Base-by-base conservation (phyloP, 2,888 invertebrate genomes). In the Liopterus haemorrhoidalis region DNA sequence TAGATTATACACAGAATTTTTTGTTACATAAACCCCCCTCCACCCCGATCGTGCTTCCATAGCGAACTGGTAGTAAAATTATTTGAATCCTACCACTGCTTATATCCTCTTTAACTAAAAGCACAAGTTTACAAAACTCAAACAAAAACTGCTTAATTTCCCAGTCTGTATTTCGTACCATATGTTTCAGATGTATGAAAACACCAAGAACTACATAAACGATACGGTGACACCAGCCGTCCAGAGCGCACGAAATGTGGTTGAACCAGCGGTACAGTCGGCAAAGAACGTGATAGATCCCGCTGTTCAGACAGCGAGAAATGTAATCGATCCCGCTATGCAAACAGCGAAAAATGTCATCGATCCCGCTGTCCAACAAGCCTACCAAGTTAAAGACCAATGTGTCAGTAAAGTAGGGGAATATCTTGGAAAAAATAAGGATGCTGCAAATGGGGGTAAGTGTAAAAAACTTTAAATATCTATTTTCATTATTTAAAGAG, bases 151-250 rank as follows among this genome's bases (percentile, higher is more conserved):
- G n/a, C n/a, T n/a, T n/a, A n/a, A n/a, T n/a, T n/a, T n/a, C n/a
- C n/a, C n/a, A n/a, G n/a, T n/a, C n/a, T n/a, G n/a, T n/a, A n/a
- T n/a, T n/a, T n/a, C n/a, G n/a, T n/a, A n/a, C n/a, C n/a, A n/a
- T n/a, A 30, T 64, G 54, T 61, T 62, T 24, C 66, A 69, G 69
- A 65, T 71, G 49, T 67, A 67, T 56, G 60, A 56, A 48, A 64
- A 57, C 39, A 69, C 70, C 18, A 70, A 67, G 51, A 65, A 62
- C 21, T 68, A 65, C 52, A 65, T 69, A 4, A 54, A 55, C 36
- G 60, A 58, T 31, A 60, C 59, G 5, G 63, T 67, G 2, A 55
- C 54, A 19, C 64, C 59, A 4, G 58, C 55, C 8, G 57, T 65
- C 4, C 57, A 64, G 38, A 52, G 56, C 0, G 64, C 62, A 12